Evolutionary conservation across 2,113 vertebrate species (phyloP), one percentile per base, ranked within the genome.

Genomic region (Vicugna pacos): DNA sequence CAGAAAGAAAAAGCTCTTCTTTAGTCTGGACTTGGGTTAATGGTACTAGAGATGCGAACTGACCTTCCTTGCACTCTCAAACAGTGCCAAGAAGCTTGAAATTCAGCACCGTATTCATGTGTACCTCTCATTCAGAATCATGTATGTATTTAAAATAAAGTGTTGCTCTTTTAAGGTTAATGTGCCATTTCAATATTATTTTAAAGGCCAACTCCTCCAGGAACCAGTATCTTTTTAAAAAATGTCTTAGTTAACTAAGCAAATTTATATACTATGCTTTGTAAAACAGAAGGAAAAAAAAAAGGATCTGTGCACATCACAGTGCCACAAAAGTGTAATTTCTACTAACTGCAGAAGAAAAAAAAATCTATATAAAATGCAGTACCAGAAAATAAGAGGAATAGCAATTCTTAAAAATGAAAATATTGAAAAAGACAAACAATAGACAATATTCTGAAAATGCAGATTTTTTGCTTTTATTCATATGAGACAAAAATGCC

Each of bases 131-230:
- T n/a, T 73, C 38, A 77, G 26, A 90, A 77, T 58, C 77, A 86
- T 26, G 56, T 32, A 79, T 50, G 9, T 65, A 82, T 73, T 96
- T 79, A 79, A 93, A 92, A 83, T 42, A 60, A 67, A 95, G 15
- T 72, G 6, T 69, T 82, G n/a, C 8, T 93, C 9, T 87, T 46
- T 75, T 73, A 93, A 91, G 73, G 42, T 94, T 92, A 92, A 79
- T 58, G 86, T 32, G 19, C 56, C 69, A 67, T 89, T 91, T 96
- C 32, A 32, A 76, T 50, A 86, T 54, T 87, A 85, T 81, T 93
- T 93, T 77, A 95, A 96, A 96, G 82, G 30, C 1, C 65, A 95
- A 38, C 9, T 79, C 48, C 67, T 80, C 12, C n/a, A 91, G 85
- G 22, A 95, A 95, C 38, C n/a, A 81, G 30, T 54, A 54, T 50